These are phyloP conservation scores for Xiphydria camelus DNA, from an alignment of 2,888 invertebrate genomes.

Conservation along the genomic window DNA sequence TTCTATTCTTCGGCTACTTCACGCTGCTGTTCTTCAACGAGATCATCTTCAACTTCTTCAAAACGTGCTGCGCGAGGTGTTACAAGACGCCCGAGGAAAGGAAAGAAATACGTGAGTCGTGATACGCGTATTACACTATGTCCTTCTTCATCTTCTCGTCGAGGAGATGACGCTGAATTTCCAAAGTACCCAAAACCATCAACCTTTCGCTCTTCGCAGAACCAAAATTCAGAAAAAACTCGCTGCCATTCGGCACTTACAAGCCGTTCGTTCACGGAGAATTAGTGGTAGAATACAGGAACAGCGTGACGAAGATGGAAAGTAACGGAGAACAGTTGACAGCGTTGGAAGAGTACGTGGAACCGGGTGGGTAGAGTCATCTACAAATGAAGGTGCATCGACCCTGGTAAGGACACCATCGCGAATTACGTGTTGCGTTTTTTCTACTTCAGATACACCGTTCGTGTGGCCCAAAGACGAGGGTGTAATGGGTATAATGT, in stretches of 20 bases:
- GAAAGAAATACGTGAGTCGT: not conserved
- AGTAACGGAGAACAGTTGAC: not conserved
- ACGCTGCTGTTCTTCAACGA: slow-evolving; percentile 65
- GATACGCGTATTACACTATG: no score
- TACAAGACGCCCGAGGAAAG: not conserved
- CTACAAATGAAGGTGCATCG: no score
- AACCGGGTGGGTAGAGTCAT: slow-evolving; percentile 37
- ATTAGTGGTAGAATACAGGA: slow-evolving; percentile 44
- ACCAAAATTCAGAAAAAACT: slow-evolving; percentile 14
- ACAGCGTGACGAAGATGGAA: slow-evolving; percentile 35
- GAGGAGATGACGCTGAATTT: no score
- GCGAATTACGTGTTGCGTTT: not conserved
- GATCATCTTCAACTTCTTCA: slow-evolving; percentile 21
- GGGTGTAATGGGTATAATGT: slow-evolving; percentile 54
- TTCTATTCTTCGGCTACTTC: slow-evolving; percentile 77
- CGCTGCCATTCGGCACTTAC: slow-evolving; percentile 48
- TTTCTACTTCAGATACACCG: slow-evolving; percentile 35
- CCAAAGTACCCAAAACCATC: no score
- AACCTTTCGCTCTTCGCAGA: not conserved
- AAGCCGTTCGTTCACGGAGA: slow-evolving; percentile 53
- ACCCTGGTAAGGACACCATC: not conserved
- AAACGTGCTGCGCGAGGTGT: slow-evolving; percentile 19
- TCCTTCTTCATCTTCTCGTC: no score
- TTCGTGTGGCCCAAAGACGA: slow-evolving; percentile 37
- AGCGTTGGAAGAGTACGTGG: slow-evolving; percentile 32